phyloP scores from a whole-genome alignment of 1,140 invertebrate genomes.

The Heliconius melpomene region DNA sequence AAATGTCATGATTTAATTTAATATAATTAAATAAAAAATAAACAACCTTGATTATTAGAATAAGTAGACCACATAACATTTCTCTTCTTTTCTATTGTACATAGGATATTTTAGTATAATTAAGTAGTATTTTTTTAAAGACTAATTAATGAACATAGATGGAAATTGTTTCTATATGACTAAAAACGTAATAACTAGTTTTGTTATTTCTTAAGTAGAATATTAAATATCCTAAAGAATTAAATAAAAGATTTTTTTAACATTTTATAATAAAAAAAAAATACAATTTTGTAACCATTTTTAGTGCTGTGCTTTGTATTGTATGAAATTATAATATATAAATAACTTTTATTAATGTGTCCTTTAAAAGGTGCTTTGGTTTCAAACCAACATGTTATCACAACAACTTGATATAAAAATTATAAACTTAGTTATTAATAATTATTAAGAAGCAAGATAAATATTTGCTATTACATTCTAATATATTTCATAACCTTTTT shows the following conservation, averaged over 20 bases:
- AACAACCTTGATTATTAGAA: too few species aligned
- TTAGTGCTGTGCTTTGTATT: not conserved
- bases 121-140: too few species aligned
- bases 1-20: not conserved
- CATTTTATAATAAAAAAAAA: too few species aligned
- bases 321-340: conserved; percentile 12
- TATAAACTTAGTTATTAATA: not conserved
- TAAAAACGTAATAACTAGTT: not conserved
- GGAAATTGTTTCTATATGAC: too few species aligned
- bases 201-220: not conserved
- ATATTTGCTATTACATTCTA: not conserved
- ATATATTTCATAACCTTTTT: not conserved
- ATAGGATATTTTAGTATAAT: too few species aligned
- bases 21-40: too few species aligned
- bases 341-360: conserved; percentile 7
- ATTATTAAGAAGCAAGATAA: not conserved
- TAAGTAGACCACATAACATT: too few species aligned
- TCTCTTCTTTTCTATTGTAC: too few species aligned
- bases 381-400: conserved; percentile 4
- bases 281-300: too few species aligned
- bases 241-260: too few species aligned
- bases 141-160: too few species aligned
- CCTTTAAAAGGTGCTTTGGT: conserved; percentile 12
- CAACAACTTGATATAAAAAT: not conserved
- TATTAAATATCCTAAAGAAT: not conserved